Evolutionary conservation across 2,888 invertebrate genomes (phyloP).

Genomic region (Ariolimax columbianus): DNA sequence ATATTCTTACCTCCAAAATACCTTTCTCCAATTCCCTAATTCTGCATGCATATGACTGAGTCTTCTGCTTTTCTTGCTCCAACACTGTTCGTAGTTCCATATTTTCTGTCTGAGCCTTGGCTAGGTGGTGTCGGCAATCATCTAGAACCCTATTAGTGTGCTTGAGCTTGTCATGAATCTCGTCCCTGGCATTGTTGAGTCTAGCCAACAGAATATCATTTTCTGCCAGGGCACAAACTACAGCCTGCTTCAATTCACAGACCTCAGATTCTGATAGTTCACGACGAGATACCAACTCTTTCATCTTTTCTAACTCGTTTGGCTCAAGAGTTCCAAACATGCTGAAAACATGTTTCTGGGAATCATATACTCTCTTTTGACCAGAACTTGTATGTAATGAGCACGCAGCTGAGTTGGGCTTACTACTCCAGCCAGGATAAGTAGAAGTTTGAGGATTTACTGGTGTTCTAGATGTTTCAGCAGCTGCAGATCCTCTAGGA

Average conservation of each 20-base stretch:
- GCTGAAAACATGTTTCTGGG: constrained; percentile 21
- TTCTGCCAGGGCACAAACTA: constrained; percentile 71
- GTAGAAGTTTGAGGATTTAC: not conserved
- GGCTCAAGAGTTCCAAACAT: constrained; percentile 60
- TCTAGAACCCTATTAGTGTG: constrained; percentile 71
- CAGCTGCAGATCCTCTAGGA: constrained; percentile 1
- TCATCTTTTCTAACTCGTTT: constrained; percentile 65
- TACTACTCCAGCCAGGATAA: not conserved
- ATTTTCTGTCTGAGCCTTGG: constrained; percentile 71
- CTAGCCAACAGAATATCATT: constrained; percentile 71
- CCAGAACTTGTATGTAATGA: not conserved
- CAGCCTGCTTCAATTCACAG: constrained; percentile 71
- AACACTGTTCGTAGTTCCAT: constrained; percentile 66
- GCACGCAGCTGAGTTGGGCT: not conserved
- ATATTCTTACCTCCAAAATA: constrained; percentile 50
- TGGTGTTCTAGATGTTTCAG: not conserved
- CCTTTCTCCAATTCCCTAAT: constrained; percentile 64
- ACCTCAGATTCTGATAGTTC: constrained; percentile 65
- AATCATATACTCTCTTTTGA: not conserved
- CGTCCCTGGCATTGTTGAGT: constrained; percentile 68
- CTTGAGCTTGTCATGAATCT: constrained; percentile 68
- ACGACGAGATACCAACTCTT: constrained; percentile 61
- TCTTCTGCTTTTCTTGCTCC: constrained; percentile 65
- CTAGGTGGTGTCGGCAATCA: constrained; percentile 69
- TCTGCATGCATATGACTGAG: constrained; percentile 60